phyloP scores from a whole-genome alignment of 2,113 vertebrate species.

The Uria lomvia region DNA sequence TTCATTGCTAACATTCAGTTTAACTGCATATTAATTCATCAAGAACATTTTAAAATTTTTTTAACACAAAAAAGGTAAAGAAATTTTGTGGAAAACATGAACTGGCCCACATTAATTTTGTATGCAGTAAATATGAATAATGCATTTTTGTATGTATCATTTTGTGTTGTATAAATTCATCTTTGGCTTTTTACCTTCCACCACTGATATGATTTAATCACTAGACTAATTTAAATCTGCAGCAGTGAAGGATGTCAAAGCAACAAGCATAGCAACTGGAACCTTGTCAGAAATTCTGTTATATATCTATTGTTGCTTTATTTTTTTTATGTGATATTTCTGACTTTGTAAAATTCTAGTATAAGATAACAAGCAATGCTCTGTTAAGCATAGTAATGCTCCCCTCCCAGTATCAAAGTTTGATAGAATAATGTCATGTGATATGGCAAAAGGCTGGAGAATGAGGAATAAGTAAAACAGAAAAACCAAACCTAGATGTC shows the following conservation, averaged over 20 bases:
- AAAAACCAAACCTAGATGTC: conserved; percentile 33
- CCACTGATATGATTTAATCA: conserved; percentile 17
- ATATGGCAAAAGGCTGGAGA: conserved; percentile 6
- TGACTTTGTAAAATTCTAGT: background rate
- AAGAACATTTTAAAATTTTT: background rate
- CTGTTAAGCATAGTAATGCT: conserved; percentile 35
- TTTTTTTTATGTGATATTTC: conserved; percentile 17
- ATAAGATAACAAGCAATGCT: conserved; percentile 26
- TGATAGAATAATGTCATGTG: background rate
- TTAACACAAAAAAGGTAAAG: background rate
- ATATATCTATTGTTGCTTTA: background rate
- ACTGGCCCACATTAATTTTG: background rate
- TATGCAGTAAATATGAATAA: background rate
- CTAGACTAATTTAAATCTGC: conserved; percentile 23
- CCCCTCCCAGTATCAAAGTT: background rate
- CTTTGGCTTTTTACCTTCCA: conserved; percentile 36
- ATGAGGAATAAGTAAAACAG: background rate
- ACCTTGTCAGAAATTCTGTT: conserved; percentile 27
- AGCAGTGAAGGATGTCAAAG: conserved; percentile 14
- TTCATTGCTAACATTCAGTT: background rate
- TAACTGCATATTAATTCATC: background rate
- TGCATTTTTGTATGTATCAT: background rate
- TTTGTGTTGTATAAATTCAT: conserved; percentile 15
- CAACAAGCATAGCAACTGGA: background rate
- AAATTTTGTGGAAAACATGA: background rate